Evolutionary conservation across 2,113 vertebrate genomes (phyloP).

Genomic region (Zonotrichia leucophrys): DNA sequence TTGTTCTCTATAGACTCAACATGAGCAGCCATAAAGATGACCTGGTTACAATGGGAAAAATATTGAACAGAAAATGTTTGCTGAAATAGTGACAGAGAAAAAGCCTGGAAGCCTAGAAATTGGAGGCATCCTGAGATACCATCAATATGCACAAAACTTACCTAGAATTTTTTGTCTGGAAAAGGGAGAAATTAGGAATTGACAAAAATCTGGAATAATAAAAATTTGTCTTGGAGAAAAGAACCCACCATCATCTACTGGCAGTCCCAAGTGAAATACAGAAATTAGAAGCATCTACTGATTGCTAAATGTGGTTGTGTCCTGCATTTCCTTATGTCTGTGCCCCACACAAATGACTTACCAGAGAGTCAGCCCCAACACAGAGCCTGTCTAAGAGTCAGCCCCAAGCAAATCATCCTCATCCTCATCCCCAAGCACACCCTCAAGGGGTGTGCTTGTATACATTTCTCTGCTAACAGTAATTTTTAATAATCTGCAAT

Average conservation of each 20-base stretch:
- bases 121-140: neutral
- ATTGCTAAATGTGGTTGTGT: neutral
- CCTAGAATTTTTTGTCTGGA: neutral
- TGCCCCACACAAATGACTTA: neutral
- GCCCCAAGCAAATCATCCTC: neutral
- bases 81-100: neutral
- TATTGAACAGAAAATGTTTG: neutral
- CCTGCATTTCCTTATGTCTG: neutral
- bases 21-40: neutral
- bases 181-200: neutral
- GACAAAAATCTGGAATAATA: neutral
- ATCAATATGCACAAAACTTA: neutral
- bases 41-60: neutral
- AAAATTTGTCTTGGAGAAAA: neutral
- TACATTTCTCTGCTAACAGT: neutral
- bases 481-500: neutral
- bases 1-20: neutral
- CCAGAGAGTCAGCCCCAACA: neutral
- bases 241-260: neutral
- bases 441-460: neutral
- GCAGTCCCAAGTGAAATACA: neutral
- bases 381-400: fast-evolving
- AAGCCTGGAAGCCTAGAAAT: neutral
- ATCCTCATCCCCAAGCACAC: too few species aligned
- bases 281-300: neutral